These are phyloP conservation scores for Carabus problematicus DNA, from an alignment of 2,888 invertebrate species.

Conservation along the genomic window DNA sequence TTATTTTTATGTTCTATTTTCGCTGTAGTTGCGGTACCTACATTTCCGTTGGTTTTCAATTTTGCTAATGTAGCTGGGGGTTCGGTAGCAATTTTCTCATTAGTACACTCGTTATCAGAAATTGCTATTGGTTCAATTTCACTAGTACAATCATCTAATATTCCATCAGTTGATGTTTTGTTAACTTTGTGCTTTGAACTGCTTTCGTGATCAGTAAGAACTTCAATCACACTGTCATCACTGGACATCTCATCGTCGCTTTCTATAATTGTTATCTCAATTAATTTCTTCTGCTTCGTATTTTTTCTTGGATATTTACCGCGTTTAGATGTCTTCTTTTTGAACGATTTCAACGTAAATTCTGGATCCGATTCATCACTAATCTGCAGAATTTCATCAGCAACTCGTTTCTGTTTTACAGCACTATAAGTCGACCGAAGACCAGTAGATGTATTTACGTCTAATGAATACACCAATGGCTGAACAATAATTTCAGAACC, in stretches of 20 bases:
- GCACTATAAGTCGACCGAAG: no score
- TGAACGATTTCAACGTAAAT: constrained; percentile 43
- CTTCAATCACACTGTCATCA: constrained; percentile 45
- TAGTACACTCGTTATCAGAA: constrained; percentile 18
- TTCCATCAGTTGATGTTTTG: not conserved
- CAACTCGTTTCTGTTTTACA: constrained; percentile 20
- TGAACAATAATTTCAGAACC: constrained; percentile 55
- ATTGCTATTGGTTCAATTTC: constrained; percentile 15
- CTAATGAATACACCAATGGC: constrained; percentile 29
- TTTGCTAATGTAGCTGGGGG: constrained; percentile 44
- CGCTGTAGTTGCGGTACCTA: not conserved
- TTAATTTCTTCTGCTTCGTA: constrained; percentile 36
- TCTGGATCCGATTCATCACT: constrained; percentile 53
- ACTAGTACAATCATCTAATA: constrained; percentile 32
- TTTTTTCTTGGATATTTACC: constrained; percentile 26
- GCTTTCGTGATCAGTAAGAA: constrained; percentile 29
- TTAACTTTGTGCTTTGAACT: constrained; percentile 1
- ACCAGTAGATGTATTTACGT: not conserved
- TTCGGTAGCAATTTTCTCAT: not conserved
- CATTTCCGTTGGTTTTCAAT: constrained; percentile 48
- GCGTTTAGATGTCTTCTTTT: constrained; percentile 37
- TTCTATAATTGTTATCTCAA: constrained; percentile 43
- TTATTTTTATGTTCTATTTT: constrained; percentile 5
- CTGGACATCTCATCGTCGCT: constrained; percentile 47
- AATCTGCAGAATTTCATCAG: constrained; percentile 46